Conservation (phyloP, 1,140 invertebrate species). For the Drosophila ironensis region DNA sequence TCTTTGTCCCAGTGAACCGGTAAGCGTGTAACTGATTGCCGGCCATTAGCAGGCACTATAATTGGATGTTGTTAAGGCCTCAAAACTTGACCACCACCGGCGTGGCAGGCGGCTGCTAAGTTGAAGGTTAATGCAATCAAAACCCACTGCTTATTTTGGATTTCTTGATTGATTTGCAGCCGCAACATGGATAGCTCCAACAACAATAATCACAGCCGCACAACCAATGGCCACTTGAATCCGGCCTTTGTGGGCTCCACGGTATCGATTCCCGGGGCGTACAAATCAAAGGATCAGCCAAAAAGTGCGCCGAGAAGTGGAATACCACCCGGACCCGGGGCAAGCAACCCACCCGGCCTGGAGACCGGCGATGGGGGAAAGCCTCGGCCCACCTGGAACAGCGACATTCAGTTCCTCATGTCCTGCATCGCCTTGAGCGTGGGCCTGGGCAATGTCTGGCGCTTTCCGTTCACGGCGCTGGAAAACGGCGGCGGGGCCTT, state of each 20-base stretch:
- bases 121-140: slow-evolving; percentile 43
- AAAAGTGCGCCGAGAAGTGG: slow-evolving; percentile 1
- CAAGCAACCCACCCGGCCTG: neutral
- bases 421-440: slow-evolving; percentile 95
- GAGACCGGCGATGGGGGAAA: slow-evolving; percentile 9
- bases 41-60: slow-evolving; percentile 14
- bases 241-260: slow-evolving; percentile 63
- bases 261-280: slow-evolving; percentile 71
- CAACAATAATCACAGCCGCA: slow-evolving; percentile 33
- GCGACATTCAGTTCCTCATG: slow-evolving; percentile 93
- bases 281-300: slow-evolving; percentile 26
- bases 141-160: no score
- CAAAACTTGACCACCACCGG: slow-evolving; percentile 58
- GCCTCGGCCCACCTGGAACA: slow-evolving; percentile 89
- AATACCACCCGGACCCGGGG: neutral
- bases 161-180: slow-evolving; percentile 37
- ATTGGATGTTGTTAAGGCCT: slow-evolving; percentile 6
- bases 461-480: slow-evolving; percentile 92
- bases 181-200: slow-evolving; percentile 35
- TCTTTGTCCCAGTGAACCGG: slow-evolving; percentile 18
- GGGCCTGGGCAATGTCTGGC: slow-evolving; percentile 87
- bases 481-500: slow-evolving; percentile 90
- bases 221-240: slow-evolving; percentile 65
- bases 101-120: slow-evolving; percentile 13
- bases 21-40: neutral